phyloP scores from a whole-genome alignment of 2,888 invertebrate species.

The Sialis fuliginosa region DNA sequence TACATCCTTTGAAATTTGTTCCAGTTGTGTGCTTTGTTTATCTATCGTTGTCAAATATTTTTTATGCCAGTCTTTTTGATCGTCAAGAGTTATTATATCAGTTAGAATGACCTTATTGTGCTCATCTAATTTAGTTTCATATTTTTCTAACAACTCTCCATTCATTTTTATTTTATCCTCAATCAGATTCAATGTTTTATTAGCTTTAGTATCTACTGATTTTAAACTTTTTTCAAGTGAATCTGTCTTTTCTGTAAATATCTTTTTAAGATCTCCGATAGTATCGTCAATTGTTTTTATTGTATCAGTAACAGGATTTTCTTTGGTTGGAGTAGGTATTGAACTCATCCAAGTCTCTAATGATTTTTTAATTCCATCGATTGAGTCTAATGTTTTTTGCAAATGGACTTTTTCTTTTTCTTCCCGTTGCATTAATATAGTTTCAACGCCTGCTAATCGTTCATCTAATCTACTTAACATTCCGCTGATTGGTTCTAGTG shows the following conservation, averaged over 20 bases:
- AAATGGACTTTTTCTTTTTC: conserved; percentile 44
- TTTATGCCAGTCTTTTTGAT: too few relatives aligned
- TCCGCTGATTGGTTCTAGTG: conserved; percentile 49
- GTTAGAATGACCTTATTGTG: conserved; percentile 13
- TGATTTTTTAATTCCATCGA: conserved; percentile 31
- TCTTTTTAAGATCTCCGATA: too few relatives aligned
- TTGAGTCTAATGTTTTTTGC: conserved; percentile 39
- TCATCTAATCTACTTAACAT: conserved; percentile 56
- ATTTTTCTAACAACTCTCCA: conserved; percentile 36
- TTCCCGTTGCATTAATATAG: conserved; percentile 52
- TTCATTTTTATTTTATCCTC: conserved; percentile 22
- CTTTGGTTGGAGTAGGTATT: neutral
- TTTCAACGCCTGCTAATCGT: conserved; percentile 56
- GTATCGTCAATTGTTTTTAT: too few relatives aligned
- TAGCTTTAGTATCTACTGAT: too few relatives aligned
- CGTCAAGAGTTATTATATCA: conserved; percentile 10
- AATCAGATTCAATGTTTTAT: too few relatives aligned
- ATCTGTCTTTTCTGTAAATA: too few relatives aligned
- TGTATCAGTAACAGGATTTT: too few relatives aligned
- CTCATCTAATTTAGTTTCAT: conserved; percentile 35
- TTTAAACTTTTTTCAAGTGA: too few relatives aligned
- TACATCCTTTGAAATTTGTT: conserved; percentile 18
- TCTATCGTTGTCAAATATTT: conserved; percentile 18
- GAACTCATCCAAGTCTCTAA: conserved; percentile 25
- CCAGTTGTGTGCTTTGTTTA: conserved; percentile 18